Percentiles rank a stretch among this genome's conserved stretches.
Conservation (phyloP, 2,888 invertebrate species). For the Dynastes maya region DNA sequence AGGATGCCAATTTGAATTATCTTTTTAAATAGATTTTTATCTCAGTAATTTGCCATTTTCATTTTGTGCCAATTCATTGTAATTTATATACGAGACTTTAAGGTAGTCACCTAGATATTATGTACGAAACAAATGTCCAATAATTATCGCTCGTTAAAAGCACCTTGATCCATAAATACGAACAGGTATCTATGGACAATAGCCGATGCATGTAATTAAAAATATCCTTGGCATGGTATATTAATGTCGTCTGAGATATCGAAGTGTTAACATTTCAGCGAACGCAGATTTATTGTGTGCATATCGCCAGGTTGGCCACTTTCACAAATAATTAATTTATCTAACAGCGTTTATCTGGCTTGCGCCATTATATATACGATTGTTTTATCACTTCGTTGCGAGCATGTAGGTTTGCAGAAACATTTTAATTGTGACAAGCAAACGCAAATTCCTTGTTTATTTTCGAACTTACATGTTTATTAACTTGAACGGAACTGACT, state of each 20-base stretch:
- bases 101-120: constrained; percentile 24
- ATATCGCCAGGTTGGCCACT: constrained; percentile 36
- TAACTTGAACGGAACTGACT: constrained; percentile 34
- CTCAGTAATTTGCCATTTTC: not conserved
- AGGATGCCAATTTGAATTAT: not conserved
- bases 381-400: constrained; percentile 39
- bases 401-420: constrained; percentile 44
- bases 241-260: constrained; percentile 48
- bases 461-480: constrained; percentile 40
- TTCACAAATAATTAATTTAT: constrained; percentile 49
- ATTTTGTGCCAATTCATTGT: constrained; percentile 8
- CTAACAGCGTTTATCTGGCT: constrained; percentile 41
- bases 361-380: constrained; percentile 17
- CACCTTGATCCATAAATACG: constrained; percentile 47
- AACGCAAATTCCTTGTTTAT: constrained; percentile 44
- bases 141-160: constrained; percentile 50
- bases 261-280: constrained; percentile 36
- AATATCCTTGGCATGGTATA: constrained; percentile 47
- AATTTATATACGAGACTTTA: constrained; percentile 5
- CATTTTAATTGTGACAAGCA: constrained; percentile 48
- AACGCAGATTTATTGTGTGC: constrained; percentile 33
- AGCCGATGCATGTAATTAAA: constrained; percentile 45
- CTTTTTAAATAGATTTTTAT: not conserved
- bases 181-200: constrained; percentile 46
- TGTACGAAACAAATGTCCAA: constrained; percentile 48